Evolutionary conservation across 2,113 vertebrate genomes (phyloP).

Genomic region (Sphyrna mokarran): DNA sequence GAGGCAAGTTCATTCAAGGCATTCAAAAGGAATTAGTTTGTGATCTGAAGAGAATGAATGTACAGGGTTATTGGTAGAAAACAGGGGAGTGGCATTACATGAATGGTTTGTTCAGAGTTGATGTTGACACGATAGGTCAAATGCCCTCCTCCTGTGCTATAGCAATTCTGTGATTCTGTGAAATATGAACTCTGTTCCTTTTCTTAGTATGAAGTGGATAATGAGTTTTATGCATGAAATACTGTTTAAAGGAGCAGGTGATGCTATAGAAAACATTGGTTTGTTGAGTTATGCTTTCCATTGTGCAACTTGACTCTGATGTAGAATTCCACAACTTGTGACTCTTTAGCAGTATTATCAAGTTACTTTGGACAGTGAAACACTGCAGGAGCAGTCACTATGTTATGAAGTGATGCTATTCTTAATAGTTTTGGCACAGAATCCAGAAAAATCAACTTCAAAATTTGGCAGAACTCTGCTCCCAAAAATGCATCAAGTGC

Average conservation of each 20-base stretch:
- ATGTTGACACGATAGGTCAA: too few species aligned
- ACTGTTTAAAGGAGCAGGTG: neutral
- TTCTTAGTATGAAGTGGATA: neutral
- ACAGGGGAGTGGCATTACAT: too few species aligned
- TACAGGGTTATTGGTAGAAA: too few species aligned
- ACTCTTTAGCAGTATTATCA: neutral
- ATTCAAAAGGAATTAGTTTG: too few species aligned
- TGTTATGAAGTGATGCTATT: neutral
- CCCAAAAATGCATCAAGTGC: constrained; percentile 20
- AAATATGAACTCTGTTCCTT: neutral
- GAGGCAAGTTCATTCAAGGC: too few species aligned
- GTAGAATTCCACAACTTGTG: neutral
- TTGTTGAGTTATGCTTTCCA: neutral
- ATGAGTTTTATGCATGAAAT: neutral
- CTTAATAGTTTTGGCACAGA: neutral
- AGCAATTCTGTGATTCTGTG: too few species aligned
- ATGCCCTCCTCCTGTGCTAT: too few species aligned
- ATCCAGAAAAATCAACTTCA: neutral
- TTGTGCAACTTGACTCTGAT: neutral
- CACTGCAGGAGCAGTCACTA: neutral
- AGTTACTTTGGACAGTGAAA: neutral
- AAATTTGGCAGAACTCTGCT: neutral
- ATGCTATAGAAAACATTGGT: neutral
- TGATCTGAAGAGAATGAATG: too few species aligned
- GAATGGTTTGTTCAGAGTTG: too few species aligned